These are phyloP conservation scores for Brachycybe producta DNA, from an alignment of 2,888 invertebrate genomes.

Conservation along the genomic window DNA sequence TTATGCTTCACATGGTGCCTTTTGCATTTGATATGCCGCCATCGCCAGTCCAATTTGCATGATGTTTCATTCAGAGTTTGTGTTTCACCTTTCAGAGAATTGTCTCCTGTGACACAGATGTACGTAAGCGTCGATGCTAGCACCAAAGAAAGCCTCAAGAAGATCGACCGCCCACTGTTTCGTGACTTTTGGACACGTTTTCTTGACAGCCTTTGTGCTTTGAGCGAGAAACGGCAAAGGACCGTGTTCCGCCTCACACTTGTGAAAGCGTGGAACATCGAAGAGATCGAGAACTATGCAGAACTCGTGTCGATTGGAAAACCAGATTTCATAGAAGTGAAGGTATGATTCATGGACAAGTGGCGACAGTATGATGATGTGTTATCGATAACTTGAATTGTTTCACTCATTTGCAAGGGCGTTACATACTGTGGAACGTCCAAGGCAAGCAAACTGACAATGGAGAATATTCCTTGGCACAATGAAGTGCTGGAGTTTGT, in stretches of 20 bases:
- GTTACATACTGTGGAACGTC: slow-evolving; percentile 47
- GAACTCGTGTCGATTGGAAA: slow-evolving; percentile 39
- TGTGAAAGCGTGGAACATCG: slow-evolving; percentile 44
- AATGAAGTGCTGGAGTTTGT: slow-evolving; percentile 43
- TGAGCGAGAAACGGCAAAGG: slow-evolving; percentile 42
- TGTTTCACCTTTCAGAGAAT: slow-evolving; percentile 26
- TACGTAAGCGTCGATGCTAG: slow-evolving; percentile 47
- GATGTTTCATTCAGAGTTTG: too few species aligned
- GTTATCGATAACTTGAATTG: too few species aligned
- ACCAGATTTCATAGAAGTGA: slow-evolving; percentile 47
- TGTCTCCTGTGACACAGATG: slow-evolving; percentile 44
- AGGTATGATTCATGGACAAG: slow-evolving; percentile 31
- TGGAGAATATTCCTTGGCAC: slow-evolving; percentile 48
- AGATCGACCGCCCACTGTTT: slow-evolving; percentile 45
- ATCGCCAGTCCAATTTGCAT: too few species aligned
- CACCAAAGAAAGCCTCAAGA: slow-evolving; percentile 43
- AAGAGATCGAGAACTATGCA: slow-evolving; percentile 43
- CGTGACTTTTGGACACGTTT: slow-evolving; percentile 45
- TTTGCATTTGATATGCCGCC: too few species aligned
- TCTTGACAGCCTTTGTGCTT: slow-evolving; percentile 39
- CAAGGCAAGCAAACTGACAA: slow-evolving; percentile 40
- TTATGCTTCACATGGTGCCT: too few species aligned
- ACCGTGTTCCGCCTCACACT: slow-evolving; percentile 46
- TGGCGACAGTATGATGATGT: too few species aligned
- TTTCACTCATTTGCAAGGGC: slow-evolving; percentile 33